Evolutionary conservation across 1,140 invertebrate species (phyloP).

Genomic region (Drosophila willistoni): DNA sequence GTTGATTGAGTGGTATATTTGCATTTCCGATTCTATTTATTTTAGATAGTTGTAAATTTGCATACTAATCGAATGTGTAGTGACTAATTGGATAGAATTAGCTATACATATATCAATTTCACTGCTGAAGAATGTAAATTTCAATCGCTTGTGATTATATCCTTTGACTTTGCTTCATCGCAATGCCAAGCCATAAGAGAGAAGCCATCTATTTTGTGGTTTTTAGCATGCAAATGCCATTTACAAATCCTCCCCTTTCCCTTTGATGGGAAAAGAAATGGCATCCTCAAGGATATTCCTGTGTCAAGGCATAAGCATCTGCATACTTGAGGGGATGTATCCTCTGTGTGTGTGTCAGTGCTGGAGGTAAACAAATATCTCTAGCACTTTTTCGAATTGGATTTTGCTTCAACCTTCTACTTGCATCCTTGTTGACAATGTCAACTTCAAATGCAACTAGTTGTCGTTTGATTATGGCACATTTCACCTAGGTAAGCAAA

Average conservation of each 20-base stretch:
- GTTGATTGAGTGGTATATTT: constrained; percentile 13
- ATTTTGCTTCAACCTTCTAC: constrained; percentile 21
- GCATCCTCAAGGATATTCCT: constrained; percentile 3
- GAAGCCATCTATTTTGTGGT: constrained; percentile 6
- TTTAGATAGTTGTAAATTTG: constrained; percentile 18
- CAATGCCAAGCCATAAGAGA: not conserved
- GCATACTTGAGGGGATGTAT: constrained; percentile 14
- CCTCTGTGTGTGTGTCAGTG: constrained; percentile 14
- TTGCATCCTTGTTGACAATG: constrained; percentile 35
- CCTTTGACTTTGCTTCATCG: not conserved
- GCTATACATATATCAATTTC: constrained; percentile 17
- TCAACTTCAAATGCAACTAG: constrained; percentile 31
- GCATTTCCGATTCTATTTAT: constrained; percentile 21
- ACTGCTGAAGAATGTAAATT: not conserved
- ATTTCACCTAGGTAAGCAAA: constrained; percentile 8
- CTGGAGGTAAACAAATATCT: constrained; percentile 33
- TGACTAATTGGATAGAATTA: constrained; percentile 6
- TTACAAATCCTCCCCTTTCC: too few relatives aligned
- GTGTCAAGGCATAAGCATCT: constrained; percentile 34
- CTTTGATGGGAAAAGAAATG: too few relatives aligned
- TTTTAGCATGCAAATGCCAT: constrained; percentile 34
- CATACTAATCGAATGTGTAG: not conserved
- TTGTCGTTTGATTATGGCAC: constrained; percentile 15
- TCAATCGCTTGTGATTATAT: not conserved
- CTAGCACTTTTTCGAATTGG: constrained; percentile 49